A percentile compares a stretch with the other conserved stretches of the same genome.
These are phyloP conservation scores for Embidobia sp. DNA, from an alignment of 2,888 invertebrate species.

Conservation along the genomic window DNA sequence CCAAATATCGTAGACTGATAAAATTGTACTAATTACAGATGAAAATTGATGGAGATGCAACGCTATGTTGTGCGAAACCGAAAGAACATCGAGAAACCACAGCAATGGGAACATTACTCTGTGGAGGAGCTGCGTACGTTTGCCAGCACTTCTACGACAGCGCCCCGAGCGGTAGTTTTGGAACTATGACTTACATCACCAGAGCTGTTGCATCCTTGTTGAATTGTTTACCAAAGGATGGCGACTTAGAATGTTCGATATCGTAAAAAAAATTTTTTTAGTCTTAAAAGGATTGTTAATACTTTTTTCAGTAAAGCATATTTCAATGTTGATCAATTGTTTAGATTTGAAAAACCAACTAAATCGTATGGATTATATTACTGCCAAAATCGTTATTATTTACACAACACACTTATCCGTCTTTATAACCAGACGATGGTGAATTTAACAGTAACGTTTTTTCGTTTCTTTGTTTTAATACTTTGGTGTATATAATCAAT, in stretches of 20 bases:
- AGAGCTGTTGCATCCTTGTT: conserved; percentile 90
- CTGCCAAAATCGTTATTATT: conserved; percentile 2
- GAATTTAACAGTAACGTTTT: too few species aligned
- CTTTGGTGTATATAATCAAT: background rate
- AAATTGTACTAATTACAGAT: conserved; percentile 83
- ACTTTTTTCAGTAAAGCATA: too few species aligned
- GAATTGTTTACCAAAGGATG: conserved; percentile 88
- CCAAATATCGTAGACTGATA: background rate
- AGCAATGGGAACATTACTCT: conserved; percentile 86
- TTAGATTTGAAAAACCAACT: too few species aligned
- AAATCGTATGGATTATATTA: too few species aligned
- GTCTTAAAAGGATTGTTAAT: too few species aligned
- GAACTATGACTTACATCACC: conserved; percentile 98
- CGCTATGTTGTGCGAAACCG: conserved; percentile 94
- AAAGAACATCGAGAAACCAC: conserved; percentile 85
- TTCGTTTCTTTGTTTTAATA: background rate
- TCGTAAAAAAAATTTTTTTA: conserved; percentile 68
- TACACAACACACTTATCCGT: too few species aligned
- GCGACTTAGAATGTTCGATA: conserved; percentile 91
- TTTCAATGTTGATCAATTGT: background rate
- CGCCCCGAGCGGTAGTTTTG: conserved; percentile 98
- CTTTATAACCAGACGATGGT: too few species aligned
- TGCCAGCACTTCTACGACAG: conserved; percentile 99
- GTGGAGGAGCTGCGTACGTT: conserved; percentile 96
- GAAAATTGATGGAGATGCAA: conserved; percentile 94